phyloP scores from a whole-genome alignment of 2,797 vertebrate species.

The Crypturellus tataupa region DNA sequence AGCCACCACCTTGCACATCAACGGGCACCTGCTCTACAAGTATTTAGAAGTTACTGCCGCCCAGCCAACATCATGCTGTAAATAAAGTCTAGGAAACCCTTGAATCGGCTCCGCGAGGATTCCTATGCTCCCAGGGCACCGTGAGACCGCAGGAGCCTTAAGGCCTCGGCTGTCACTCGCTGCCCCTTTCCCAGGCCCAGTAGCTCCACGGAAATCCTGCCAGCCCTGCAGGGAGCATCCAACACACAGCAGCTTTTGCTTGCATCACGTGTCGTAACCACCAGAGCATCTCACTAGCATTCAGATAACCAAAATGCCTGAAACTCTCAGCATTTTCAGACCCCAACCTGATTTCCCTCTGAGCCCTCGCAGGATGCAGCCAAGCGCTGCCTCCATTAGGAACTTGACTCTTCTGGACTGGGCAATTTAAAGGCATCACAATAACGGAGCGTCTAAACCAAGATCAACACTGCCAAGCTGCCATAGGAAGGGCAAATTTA shows the following conservation, averaged over 20 bases:
- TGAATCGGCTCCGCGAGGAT: background rate
- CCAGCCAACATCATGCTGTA: too few species aligned
- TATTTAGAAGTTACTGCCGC: background rate
- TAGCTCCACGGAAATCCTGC: background rate
- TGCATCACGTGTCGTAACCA: background rate
- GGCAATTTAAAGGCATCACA: background rate
- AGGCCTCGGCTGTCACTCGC: background rate
- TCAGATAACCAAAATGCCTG: too few species aligned
- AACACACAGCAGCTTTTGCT: background rate
- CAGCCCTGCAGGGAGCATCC: background rate
- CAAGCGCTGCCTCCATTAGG: background rate
- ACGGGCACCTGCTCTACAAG: background rate
- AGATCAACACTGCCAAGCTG: background rate
- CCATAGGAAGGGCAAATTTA: background rate
- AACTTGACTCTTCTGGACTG: background rate
- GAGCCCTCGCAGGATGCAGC: background rate
- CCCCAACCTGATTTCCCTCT: too few species aligned
- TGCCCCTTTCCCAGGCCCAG: accelerated
- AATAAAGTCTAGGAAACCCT: background rate
- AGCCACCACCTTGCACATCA: background rate
- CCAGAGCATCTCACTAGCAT: too few species aligned
- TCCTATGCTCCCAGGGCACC: background rate
- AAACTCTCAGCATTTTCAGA: too few species aligned
- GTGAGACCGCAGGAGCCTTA: background rate
- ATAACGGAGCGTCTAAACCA: background rate